Conservation (phyloP, 2,888 invertebrate species). For the Drosophila setosimentum region DNA sequence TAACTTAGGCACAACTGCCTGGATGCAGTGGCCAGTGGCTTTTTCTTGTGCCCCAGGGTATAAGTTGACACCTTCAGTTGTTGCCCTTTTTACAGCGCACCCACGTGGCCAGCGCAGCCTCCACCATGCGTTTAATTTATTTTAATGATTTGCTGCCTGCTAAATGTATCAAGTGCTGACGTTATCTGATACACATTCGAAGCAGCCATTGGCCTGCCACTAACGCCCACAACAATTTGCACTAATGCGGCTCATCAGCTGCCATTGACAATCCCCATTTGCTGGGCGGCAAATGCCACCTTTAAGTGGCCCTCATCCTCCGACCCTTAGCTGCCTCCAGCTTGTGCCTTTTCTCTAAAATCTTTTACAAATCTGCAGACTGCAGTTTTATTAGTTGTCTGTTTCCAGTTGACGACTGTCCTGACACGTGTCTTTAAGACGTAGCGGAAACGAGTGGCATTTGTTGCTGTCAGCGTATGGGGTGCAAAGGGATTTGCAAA, state of each 20-base stretch:
- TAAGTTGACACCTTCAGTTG: slow-evolving; percentile 39
- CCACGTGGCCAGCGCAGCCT: slow-evolving; percentile 21
- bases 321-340: slow-evolving; percentile 9
- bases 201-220: slow-evolving; percentile 26
- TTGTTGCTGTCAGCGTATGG: slow-evolving; percentile 49
- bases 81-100: slow-evolving; percentile 29
- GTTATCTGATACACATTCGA: slow-evolving; percentile 30
- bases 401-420: slow-evolving; percentile 37
- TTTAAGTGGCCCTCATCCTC: slow-evolving; percentile 62
- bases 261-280: slow-evolving; percentile 49
- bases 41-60: not conserved
- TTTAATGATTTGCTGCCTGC: slow-evolving; percentile 57
- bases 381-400: slow-evolving; percentile 76
- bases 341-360: slow-evolving; percentile 42
- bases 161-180: slow-evolving; percentile 62
- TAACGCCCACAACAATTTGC: slow-evolving; percentile 77
- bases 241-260: slow-evolving; percentile 73
- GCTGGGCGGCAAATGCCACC: slow-evolving; percentile 44
- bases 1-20: slow-evolving; percentile 39
- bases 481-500: slow-evolving; percentile 57
- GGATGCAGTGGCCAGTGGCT: slow-evolving; percentile 12
- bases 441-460: slow-evolving; percentile 68
- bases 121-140: slow-evolving; percentile 58
- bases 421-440: slow-evolving; percentile 72
- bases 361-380: slow-evolving; percentile 71